Evolutionary conservation across 1,140 invertebrate species (phyloP), one percentile per base, ranked within the genome.

Genomic region (Cherax destructor): DNA sequence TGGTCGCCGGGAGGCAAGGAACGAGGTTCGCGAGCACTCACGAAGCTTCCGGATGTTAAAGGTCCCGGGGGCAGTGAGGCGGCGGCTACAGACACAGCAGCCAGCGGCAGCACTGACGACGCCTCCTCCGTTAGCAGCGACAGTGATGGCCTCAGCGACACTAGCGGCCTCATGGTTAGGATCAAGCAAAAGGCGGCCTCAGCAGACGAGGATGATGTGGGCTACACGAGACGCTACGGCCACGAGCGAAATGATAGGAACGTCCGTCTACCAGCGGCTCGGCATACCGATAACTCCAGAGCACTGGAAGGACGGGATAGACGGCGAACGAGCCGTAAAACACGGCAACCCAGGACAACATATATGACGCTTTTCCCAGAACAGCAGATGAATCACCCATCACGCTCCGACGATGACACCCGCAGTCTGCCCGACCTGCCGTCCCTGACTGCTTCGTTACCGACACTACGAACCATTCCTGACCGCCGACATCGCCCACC

Each of bases 341-440:
- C 83, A 5, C 83, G 83, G 4, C 83, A 69, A 7, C 83, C 83
- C 16, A 49, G 81, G n/a, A 61, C 52, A 21, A 83, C 74, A 10
- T 85, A 91, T 59, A 72, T 91, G 52, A 91, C 83, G 11, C 83
- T 91, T 47, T 91, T 65, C n/a, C 89, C 89, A 7, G 80, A 41
- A 78, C 85, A 50, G 47, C 18, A 11, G n/a, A 21, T 24, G 74
- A 18, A 11, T 61, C 59, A 72, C 69, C 61, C 77, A 3, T 4
- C 74, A 4, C 69, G 30, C 16, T 79, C 83, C 6, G 83, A 69
- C n/a, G 81, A 83, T 41, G 72, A 77, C 72, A 84, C 88, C 6
- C 81, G 89, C 7, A 85, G 89, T 47, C 76, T 91, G 59, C 89
- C 89, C 4, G 89, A 91, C 56, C 89, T 91, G 41, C 89, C 89